These are phyloP conservation scores for Melopsittacus undulatus DNA, from an alignment of 2,797 vertebrate genomes.

Conservation along the genomic window DNA sequence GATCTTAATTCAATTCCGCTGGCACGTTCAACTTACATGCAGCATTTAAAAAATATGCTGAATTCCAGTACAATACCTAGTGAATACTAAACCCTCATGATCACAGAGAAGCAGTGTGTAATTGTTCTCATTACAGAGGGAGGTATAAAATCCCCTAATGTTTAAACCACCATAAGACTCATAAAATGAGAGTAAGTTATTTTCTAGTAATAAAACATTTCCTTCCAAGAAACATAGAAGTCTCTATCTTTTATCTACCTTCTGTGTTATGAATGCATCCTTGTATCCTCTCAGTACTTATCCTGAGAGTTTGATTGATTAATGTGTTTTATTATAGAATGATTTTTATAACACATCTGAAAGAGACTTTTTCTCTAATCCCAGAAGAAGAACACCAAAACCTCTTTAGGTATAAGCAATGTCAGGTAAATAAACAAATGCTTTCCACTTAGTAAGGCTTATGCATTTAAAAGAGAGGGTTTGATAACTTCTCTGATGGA, in stretches of 20 bases:
- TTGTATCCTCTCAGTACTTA: not conserved
- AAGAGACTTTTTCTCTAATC: not conserved
- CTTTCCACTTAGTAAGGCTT: not conserved
- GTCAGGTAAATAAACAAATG: not conserved
- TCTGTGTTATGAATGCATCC: not conserved
- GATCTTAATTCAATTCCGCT: not conserved
- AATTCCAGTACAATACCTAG: not conserved
- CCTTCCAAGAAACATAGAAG: not conserved
- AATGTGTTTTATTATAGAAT: not conserved
- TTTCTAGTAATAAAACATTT: not conserved
- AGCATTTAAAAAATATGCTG: not conserved
- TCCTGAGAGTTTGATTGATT: not conserved
- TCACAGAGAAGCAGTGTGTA: not conserved
- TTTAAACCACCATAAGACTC: not conserved
- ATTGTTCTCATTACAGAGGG: not conserved
- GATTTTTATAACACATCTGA: not conserved
- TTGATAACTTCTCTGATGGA: not conserved
- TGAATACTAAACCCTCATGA: not conserved
- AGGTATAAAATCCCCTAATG: not conserved
- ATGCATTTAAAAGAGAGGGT: not conserved
- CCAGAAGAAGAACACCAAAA: not conserved
- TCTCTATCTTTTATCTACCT: not conserved
- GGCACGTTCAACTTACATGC: not conserved
- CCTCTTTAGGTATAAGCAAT: not conserved
- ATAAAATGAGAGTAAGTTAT: not conserved